Base-by-base conservation (phyloP, 2,797 vertebrate species). In the Ptychobarbus kaznakovi region DNA sequence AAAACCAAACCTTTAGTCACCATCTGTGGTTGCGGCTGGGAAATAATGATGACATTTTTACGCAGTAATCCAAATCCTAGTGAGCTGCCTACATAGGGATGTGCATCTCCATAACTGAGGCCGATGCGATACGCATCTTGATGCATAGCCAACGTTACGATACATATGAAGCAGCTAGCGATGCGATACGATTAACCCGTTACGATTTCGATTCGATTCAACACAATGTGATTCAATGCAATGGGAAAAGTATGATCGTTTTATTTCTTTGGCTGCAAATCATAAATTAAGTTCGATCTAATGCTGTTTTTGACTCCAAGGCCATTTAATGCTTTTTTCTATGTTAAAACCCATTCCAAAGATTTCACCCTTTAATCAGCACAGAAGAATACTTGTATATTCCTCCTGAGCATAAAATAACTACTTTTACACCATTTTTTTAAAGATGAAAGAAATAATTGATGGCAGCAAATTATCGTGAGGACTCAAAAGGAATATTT, bases 401-500 rank as follows among this genome's bases (percentile, higher is more conserved):
- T 66, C 13, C 42, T 32, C 18, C 58, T 56, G 51, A 44, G 76
- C 65, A 61, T 86, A 78, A 72, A 72, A 82, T 86, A 81, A 79
- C 66, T 72, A 72, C 69, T 22, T 72, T 44, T 44, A 72, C 61
- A 46, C 22, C 22, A 81, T 40, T 73, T 44, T 32, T 79, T 42
- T 42, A 66, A 42, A 75, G 70, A 74, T 75, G 53, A 87, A 56
- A 84, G 49, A 46, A 46, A 35, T 68, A 35, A 80, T 46, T 46
- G 58, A 80, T 80, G 77, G 46, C 32, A 56, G 40, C 80, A 75
- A 38, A 81, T 63, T 69, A 77, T 32, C 12, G 22, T 18, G 42
- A 32, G 42, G 65, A n/a, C 44, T 66, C 38, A 6, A 84, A 84
- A 84, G 65, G 32, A 82, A 58, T 86, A 63, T 76, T 76, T 81